Conservation (phyloP, 2,888 invertebrate genomes). For the Beris chalybata region DNA sequence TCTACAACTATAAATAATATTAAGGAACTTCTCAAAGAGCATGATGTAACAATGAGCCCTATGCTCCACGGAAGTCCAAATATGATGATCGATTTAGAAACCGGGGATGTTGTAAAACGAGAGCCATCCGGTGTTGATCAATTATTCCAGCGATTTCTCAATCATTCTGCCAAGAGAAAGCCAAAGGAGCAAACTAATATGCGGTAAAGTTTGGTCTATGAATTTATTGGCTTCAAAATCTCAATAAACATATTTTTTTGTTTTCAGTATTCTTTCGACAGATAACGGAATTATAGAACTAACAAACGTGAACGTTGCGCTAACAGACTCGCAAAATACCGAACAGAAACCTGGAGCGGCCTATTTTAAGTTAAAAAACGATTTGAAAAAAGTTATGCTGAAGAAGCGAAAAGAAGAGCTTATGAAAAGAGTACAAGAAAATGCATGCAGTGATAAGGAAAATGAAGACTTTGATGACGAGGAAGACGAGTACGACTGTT, state of each 20-base stretch:
- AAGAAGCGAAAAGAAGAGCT: conserved; percentile 71
- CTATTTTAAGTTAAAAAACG: conserved; percentile 69
- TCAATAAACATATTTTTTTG: conserved; percentile 20
- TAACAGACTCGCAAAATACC: conserved; percentile 30
- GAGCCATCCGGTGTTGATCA: conserved; percentile 32
- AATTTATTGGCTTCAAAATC: conserved; percentile 5
- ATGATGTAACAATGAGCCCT: conserved; percentile 50
- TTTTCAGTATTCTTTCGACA: conserved; percentile 55
- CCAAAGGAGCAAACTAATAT: conserved; percentile 61
- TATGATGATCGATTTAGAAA: conserved; percentile 65
- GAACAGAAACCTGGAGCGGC: conserved; percentile 68
- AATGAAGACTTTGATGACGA: conserved; percentile 15
- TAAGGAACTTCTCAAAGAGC: conserved; percentile 14
- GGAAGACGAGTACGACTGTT: conserved; percentile 49
- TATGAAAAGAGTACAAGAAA: conserved; percentile 56
- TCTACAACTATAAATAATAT: not conserved
- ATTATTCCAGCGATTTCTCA: conserved; percentile 67
- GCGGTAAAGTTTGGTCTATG: conserved; percentile 41
- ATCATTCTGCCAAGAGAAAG: conserved; percentile 65
- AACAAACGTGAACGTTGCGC: conserved; percentile 50
- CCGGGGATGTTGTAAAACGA: conserved; percentile 51
- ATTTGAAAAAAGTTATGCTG: conserved; percentile 71
- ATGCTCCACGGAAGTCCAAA: conserved; percentile 60
- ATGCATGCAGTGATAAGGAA: conserved; percentile 42
- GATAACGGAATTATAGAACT: conserved; percentile 57